Percentiles rank a stretch among this genome's conserved stretches.
Evolutionary conservation across 2,888 invertebrate genomes (phyloP).

Genomic region (Pseudococcus longispinus): DNA sequence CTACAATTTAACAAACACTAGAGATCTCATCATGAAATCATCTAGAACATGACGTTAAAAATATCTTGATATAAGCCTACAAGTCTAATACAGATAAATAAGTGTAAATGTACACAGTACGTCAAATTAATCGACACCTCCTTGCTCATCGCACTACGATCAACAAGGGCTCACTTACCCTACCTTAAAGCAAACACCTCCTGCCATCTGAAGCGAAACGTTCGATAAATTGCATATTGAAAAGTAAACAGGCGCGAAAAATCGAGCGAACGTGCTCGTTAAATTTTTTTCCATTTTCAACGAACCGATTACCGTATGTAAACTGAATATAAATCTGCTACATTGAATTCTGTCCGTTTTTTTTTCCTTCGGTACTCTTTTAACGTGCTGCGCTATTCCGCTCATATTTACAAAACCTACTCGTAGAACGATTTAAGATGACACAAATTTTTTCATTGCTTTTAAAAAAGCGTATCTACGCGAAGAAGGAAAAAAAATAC

Average conservation of each 20-base stretch:
- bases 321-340: slow-evolving; percentile 7
- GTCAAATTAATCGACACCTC: too few species aligned
- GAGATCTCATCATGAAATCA: too few species aligned
- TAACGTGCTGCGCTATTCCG: background rate
- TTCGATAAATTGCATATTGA: slow-evolving; percentile 26
- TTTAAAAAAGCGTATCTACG: background rate
- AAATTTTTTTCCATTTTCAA: background rate
- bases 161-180: background rate
- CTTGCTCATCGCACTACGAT: background rate
- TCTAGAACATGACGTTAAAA: too few species aligned
- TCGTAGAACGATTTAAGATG: background rate
- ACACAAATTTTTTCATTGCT: slow-evolving; percentile 5
- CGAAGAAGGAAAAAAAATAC: background rate
- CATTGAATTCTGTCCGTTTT: background rate
- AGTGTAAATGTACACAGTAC: too few species aligned
- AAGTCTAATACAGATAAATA: too few species aligned
- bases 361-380: background rate
- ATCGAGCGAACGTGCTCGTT: slow-evolving; percentile 13
- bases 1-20: too few species aligned
- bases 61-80: too few species aligned
- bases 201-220: background rate
- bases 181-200: background rate
- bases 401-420: background rate
- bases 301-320: background rate
- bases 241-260: slow-evolving; percentile 26